Base-by-base conservation (phyloP, 2,888 invertebrate species). In the Aleiodes alternator region DNA sequence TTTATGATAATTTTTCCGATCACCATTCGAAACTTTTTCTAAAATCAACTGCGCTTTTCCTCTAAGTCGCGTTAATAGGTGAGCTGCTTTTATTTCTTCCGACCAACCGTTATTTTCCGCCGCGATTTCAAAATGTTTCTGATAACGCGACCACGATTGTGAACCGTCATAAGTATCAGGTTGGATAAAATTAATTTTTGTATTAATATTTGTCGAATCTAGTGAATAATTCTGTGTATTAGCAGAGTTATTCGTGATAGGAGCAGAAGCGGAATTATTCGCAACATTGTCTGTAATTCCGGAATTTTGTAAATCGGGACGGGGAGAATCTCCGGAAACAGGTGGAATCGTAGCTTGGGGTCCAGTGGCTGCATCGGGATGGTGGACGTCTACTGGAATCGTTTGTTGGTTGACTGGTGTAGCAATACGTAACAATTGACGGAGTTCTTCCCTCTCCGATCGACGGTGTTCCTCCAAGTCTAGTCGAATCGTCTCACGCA, bases 201-300 rank as follows among this genome's bases (percentile, higher is more conserved):
- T 9, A 43, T 43, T 43, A 43, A 43, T 43, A 9, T 43, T 43
- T 43, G 43, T 9, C 43, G 43, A 43, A 43, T 43, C 43, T 43
- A 43, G 43, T 9, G 9, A 43, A 43, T 43, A 43, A 43, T 38
- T 38, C 1, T 38, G 38, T 38, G 38, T 14, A 61, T 61, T 64
- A 64, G 72, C 61, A 51, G 53, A 51, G 72, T 53, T 31, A 72
- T 72, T 72, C 55, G 64, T 34, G 61, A 64, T 51, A 34, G 43
- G 6, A 61, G 53, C 50, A 11, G 16, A 11, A 64, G 55, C 64
- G 38, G 9, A 43, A 51, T 61, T 51, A 72, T 61, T 61, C 29
- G 34, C 1, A 56, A 16, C 7, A 43, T 72, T 55, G 64, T 72
- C 5, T 66, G 64, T 53, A 43, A 64, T 61, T 43, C 43, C 9